Percentiles rank a stretch among this genome's conserved stretches.
These are phyloP conservation scores for Ramphastos sulfuratus DNA, from an alignment of 2,113 vertebrate species.

Conservation along the genomic window DNA sequence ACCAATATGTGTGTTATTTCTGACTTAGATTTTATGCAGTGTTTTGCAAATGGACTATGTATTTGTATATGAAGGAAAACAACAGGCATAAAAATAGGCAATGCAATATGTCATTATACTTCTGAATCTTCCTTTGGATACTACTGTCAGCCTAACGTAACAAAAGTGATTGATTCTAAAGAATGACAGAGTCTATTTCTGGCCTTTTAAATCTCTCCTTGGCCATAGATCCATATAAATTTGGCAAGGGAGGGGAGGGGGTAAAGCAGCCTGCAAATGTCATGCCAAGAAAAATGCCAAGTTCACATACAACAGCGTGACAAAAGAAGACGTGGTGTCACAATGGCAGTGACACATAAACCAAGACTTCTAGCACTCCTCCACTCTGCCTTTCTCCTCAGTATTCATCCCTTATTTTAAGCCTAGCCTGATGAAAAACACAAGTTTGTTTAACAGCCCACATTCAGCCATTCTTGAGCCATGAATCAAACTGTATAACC, in stretches of 20 bases:
- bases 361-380: background rate
- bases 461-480: background rate
- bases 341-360: background rate
- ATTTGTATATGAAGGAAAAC: background rate
- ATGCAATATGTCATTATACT: background rate
- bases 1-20: background rate
- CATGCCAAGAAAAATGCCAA: background rate
- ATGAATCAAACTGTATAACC: background rate
- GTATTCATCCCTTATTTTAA: background rate
- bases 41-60: background rate
- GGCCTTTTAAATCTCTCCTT: background rate
- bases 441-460: background rate
- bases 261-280: background rate
- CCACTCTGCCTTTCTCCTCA: background rate
- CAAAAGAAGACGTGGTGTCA: background rate
- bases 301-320: background rate
- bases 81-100: background rate
- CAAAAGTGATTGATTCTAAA: background rate
- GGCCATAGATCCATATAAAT: background rate
- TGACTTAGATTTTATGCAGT: background rate
- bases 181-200: background rate
- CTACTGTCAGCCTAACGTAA: background rate
- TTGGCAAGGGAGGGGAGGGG: rapidly evolving
- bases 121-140: background rate
- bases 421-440: background rate